phyloP scores from a whole-genome alignment of 2,888 invertebrate genomes.

The Embidobia sp. region DNA sequence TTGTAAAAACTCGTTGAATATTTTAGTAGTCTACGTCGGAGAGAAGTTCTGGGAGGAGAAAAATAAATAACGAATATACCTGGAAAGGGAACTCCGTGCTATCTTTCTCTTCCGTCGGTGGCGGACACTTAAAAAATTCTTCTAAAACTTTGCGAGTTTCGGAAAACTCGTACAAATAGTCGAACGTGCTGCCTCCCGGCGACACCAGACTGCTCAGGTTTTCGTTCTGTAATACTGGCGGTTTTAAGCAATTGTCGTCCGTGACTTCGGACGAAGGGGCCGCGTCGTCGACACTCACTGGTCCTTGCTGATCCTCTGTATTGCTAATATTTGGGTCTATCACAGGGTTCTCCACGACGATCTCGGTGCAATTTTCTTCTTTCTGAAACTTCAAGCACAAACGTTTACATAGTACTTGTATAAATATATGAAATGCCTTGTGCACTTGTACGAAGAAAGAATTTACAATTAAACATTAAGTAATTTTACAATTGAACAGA shows the following conservation, averaged over 20 bases:
- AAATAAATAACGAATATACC: constrained; percentile 67
- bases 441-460: too few relatives aligned
- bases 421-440: too few relatives aligned
- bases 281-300: constrained; percentile 34
- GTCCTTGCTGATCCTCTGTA: constrained; percentile 66
- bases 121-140: constrained; percentile 94
- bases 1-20: too few relatives aligned
- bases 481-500: too few relatives aligned
- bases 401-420: not conserved
- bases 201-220: constrained; percentile 79
- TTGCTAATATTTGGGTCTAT: constrained; percentile 70
- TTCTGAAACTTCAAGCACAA: constrained; percentile 66
- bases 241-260: constrained; percentile 69
- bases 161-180: constrained; percentile 95
- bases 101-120: constrained; percentile 84
- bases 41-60: constrained; percentile 32
- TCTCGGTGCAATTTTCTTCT: constrained; percentile 74
- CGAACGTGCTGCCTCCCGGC: constrained; percentile 85
- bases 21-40: too few relatives aligned
- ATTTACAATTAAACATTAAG: too few relatives aligned
- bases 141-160: constrained; percentile 95
- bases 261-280: constrained; percentile 60
- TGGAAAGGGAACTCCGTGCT: constrained; percentile 82
- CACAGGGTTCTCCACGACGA: constrained; percentile 73
- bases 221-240: constrained; percentile 74